Conservation (phyloP, 1,140 invertebrate genomes). For the Cotesia glomerata region DNA sequence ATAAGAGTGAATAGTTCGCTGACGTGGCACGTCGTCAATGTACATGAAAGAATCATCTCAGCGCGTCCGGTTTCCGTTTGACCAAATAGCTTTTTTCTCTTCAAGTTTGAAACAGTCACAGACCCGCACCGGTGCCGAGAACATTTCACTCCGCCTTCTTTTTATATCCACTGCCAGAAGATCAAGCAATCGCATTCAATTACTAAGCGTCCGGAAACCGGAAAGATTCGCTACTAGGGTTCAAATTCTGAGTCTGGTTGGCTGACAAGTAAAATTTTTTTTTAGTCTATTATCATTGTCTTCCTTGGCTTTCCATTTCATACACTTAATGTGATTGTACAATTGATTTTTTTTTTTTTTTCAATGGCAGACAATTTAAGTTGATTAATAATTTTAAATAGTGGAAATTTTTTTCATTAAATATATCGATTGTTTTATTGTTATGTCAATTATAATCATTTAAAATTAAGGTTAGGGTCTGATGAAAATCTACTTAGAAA, state of each 20-base stretch:
- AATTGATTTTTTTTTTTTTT: too few species aligned
- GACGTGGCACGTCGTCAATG: constrained; percentile 25
- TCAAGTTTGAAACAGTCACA: not conserved
- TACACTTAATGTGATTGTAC: not conserved
- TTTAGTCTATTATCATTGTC: not conserved
- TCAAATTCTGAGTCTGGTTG: constrained; percentile 1
- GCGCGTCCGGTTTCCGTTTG: constrained; percentile 25
- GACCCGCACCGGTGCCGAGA: not conserved
- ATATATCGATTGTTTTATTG: too few species aligned
- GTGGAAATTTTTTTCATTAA: too few species aligned
- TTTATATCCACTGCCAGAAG: not conserved
- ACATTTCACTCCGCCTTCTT: constrained; percentile 1
- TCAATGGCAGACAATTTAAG: not conserved
- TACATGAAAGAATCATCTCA: constrained; percentile 7
- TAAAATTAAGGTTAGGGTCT: too few species aligned
- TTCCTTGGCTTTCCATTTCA: not conserved
- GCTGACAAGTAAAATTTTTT: not conserved
- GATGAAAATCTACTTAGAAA: too few species aligned
- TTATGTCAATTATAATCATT: too few species aligned
- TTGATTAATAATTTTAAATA: not conserved
- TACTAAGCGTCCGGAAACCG: constrained; percentile 24
- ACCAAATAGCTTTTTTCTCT: constrained; percentile 39
- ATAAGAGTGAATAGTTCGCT: constrained; percentile 12
- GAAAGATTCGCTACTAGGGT: constrained; percentile 19
- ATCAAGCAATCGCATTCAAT: constrained; percentile 22